Base-by-base conservation (phyloP, 2,113 vertebrate genomes). In the Cyphomyrus plagiostoma region DNA sequence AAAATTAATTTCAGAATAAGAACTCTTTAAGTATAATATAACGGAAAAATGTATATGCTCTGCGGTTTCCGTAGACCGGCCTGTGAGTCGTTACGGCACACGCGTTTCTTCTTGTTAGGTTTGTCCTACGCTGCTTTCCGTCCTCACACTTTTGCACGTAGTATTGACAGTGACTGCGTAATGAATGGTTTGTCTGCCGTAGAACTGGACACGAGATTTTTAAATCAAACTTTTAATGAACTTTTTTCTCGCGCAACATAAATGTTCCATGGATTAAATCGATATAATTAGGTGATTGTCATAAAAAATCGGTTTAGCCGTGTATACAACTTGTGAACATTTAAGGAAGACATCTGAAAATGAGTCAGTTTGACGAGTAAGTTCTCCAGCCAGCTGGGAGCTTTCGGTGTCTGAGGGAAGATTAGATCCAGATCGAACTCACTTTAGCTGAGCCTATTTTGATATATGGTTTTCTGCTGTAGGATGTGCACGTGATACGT, bases 351-450 rank as follows among this genome's bases (percentile, higher is more conserved):
- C 70, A 30, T 46, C 39, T 83, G 50, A 88, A 70, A 89, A 92
- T 92, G 91, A 91, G 91, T 90, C 91, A 90, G 52, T 90, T 90
- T 35, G 91, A 92, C 11, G 82, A 88, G 91, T 92, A 88, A 92
- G 91, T 92, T 80, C 23, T 21, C 50, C 56, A 49, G 53, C 23
- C 35, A 74, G 26, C 30, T 74, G 9, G 66, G 11, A 11, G 13
- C 66, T 10, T 70, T 30, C 3, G 66, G 66, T 35, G 66, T 35
- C 26, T 74, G 66, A 35, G 66, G 26, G 66, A 15, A 35, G n/a
- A 11, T 74, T 74, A 35, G 26, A 74, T 74, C 66, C 30, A 35
- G 66, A 26, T 70, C 9, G 9, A 26, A 30, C n/a, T 70, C 66
- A 30, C 8, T 2, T 8, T 15, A 70, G 9, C 9, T 74, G 2